Evolutionary conservation across 1,140 invertebrate species (phyloP).

Genomic region (Zaprionus ornatus): DNA sequence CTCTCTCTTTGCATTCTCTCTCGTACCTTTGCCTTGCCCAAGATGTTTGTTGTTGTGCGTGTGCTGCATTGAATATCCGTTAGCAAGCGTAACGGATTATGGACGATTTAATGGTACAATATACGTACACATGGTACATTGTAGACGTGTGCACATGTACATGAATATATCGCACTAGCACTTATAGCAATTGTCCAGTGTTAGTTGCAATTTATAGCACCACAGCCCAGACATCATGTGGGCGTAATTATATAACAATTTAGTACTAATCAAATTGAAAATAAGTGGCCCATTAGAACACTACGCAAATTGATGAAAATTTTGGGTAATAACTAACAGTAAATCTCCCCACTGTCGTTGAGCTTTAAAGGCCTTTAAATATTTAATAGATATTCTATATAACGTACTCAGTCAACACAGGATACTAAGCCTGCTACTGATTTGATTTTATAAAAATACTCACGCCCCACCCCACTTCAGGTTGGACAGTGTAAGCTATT

Average conservation of each 20-base stretch:
- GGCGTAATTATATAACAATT: constrained; percentile 60
- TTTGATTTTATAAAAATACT: constrained; percentile 25
- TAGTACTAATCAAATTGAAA: constrained; percentile 19
- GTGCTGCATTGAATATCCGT: constrained; percentile 58
- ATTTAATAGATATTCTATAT: not conserved
- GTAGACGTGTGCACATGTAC: not conserved
- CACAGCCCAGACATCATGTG: constrained; percentile 21
- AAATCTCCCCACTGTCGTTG: not conserved
- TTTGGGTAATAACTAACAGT: not conserved
- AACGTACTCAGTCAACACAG: no score
- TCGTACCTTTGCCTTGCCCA: constrained; percentile 6
- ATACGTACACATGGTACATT: constrained; percentile 36
- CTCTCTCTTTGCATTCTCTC: not conserved
- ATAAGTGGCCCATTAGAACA: constrained; percentile 8
- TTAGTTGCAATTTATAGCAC: constrained; percentile 38
- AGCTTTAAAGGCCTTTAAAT: not conserved
- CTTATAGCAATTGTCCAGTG: constrained; percentile 57
- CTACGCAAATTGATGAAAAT: not conserved
- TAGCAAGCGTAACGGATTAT: constrained; percentile 56
- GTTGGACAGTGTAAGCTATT: constrained; percentile 47
- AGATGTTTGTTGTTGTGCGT: constrained; percentile 27
- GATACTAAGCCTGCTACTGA: not conserved
- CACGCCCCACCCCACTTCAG: constrained; percentile 27
- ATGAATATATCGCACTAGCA: constrained; percentile 40
- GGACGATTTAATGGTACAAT: constrained; percentile 57